phyloP scores from a whole-genome alignment of 2,113 vertebrate genomes.

The Daubentonia madagascariensis region DNA sequence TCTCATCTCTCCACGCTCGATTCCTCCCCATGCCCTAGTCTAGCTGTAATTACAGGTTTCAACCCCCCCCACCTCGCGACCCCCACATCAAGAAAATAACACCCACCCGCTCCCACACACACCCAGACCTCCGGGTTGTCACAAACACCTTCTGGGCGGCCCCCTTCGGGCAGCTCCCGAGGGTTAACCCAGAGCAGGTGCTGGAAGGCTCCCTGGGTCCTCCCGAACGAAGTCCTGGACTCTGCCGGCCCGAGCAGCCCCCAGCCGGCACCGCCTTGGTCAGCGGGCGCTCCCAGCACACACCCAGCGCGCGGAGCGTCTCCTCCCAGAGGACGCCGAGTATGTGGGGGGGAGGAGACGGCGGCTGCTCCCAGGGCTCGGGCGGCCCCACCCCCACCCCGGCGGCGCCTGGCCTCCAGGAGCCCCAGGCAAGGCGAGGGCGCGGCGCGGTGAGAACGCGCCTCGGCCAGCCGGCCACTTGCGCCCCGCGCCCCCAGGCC shows the following conservation, averaged over 20 bases:
- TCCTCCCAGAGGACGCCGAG: slow-evolving; percentile 17
- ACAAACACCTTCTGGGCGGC: background rate
- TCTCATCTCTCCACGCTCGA: background rate
- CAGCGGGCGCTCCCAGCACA: slow-evolving; percentile 15
- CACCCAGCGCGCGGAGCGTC: background rate
- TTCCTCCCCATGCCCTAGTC: background rate
- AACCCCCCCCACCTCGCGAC: background rate
- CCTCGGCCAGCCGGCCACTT: background rate
- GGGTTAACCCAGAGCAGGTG: slow-evolving; percentile 18
- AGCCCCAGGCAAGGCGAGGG: background rate
- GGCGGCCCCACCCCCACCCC: slow-evolving; percentile 43
- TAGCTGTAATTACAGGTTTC: background rate
- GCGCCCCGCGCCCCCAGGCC: background rate
- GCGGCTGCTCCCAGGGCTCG: background rate
- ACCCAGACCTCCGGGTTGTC: background rate
- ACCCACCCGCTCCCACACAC: background rate
- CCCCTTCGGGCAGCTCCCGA: background rate
- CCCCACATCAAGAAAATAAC: background rate
- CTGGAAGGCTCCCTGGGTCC: background rate
- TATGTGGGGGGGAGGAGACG: background rate
- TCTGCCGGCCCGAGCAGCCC: background rate
- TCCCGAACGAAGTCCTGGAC: background rate
- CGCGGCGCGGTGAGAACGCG: background rate
- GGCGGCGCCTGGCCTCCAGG: background rate
- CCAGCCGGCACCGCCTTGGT: background rate